Base-by-base conservation (phyloP, 2,888 invertebrate genomes). In the Leucophora obtusa region DNA sequence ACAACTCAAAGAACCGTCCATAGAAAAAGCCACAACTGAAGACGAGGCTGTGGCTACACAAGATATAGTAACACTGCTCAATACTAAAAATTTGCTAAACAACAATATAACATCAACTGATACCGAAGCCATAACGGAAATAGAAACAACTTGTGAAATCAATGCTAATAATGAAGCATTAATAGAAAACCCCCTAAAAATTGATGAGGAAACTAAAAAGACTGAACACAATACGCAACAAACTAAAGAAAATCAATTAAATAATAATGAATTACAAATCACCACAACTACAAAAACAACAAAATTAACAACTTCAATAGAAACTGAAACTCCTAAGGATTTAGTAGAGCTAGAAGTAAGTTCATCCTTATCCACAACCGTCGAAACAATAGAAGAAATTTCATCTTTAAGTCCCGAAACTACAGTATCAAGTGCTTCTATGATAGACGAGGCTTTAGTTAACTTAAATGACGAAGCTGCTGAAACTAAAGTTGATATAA, bases 221-320 rank as follows among this genome's bases (percentile, higher is more conserved):
- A 88, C 86, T 86, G 89, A 89, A 87, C 88, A 89, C 86, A 86
- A 88, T 83, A 85, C 87, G 84, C 85, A 87, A 54, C 14, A 18
- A 77, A 82, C 60, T 65, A 54, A 81, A 70, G 83, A 84, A 84
- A 83, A 85, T 71, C 84, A 86, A 79, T 81, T 84, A 70, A 88
- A 87, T 77, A 89, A 87, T 75, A 87, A 87, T 83, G 86, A 86
- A 74, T 84, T 84, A 69, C 74, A 71, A 62, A 75, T 84, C 77
- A 82, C 74, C 75, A 73, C 66, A 56, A 82, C 71, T 43, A 79
- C 60, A 66, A 63, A 71, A 60, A 43, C 21, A 59, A 60, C 66
- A 35, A 80, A 71, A 28, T 58, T 24, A 59, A 28, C 63, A 33
- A 35, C n/a, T 17, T 14, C 38, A 81, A 14, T 51, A 43, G 47